Evolutionary conservation across 1,140 invertebrate genomes (phyloP).

Genomic region (Grapholita molesta): DNA sequence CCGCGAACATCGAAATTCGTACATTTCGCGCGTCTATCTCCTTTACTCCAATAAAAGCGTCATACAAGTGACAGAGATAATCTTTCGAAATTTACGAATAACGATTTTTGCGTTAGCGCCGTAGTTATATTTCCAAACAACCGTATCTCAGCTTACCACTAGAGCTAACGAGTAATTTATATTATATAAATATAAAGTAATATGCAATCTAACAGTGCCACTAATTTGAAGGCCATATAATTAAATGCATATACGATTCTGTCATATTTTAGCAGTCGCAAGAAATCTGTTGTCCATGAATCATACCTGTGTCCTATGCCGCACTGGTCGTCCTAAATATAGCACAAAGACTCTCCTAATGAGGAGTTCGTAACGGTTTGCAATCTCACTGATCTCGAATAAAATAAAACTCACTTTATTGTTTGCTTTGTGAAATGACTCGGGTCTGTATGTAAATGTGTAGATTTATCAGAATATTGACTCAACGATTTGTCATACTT

Average conservation of each 20-base stretch:
- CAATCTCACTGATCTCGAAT: not conserved
- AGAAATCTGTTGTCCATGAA: slow-evolving; percentile 13
- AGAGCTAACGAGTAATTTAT: too few species aligned
- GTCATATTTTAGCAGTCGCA: not conserved
- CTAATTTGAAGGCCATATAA: too few species aligned
- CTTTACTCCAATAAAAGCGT: too few species aligned
- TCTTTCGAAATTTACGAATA: too few species aligned
- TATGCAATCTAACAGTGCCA: too few species aligned
- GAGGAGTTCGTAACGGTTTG: slow-evolving; percentile 1
- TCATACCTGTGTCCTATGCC: slow-evolving; percentile 9
- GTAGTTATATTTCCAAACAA: too few species aligned
- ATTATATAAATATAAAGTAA: too few species aligned
- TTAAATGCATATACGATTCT: not conserved
- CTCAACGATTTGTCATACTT: not conserved
- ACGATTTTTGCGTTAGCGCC: too few species aligned
- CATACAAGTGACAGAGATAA: too few species aligned
- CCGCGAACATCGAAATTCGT: too few species aligned
- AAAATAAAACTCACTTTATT: not conserved
- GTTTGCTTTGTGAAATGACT: not conserved
- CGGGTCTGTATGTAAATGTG: not conserved
- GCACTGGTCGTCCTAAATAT: not conserved
- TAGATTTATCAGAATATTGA: not conserved
- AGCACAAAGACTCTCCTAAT: slow-evolving; percentile 15
- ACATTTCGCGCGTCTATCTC: too few species aligned
- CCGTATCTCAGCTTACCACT: too few species aligned